Conservation (phyloP, 2,113 vertebrate genomes). For the Dasypus novemcinctus region DNA sequence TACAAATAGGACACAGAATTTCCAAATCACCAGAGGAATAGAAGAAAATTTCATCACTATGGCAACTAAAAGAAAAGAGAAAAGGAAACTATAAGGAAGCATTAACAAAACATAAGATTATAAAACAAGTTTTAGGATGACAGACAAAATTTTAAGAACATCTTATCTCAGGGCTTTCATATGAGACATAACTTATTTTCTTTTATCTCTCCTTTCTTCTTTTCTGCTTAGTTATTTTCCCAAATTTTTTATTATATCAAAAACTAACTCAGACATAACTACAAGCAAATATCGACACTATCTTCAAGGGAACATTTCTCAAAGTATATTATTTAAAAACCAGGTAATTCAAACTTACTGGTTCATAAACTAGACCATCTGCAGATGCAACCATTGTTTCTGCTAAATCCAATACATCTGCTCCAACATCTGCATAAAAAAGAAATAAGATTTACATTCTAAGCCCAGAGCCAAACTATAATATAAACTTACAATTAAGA, state of each 20-base stretch:
- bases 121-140: background rate
- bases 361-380: slow-evolving; percentile 94
- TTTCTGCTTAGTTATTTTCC: background rate
- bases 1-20: background rate
- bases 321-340: slow-evolving; percentile 29
- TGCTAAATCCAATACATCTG: slow-evolving; percentile 96
- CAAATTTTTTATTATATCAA: background rate
- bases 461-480: background rate
- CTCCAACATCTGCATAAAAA: slow-evolving; percentile 90
- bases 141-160: background rate
- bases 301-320: background rate
- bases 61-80: background rate
- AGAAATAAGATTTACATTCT: slow-evolving; percentile 19
- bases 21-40: background rate
- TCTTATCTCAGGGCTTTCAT: background rate
- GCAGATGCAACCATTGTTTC: slow-evolving; percentile 97
- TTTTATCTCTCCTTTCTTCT: too few species aligned
- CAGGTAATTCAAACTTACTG: slow-evolving; percentile 86
- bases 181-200: background rate
- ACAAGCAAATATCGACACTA: slow-evolving; percentile 45
- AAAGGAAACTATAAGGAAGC: background rate
- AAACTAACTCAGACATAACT: slow-evolving; percentile 27
- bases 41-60: background rate
- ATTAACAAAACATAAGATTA: background rate
- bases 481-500: slow-evolving; percentile 10